A percentile compares a stretch with the other conserved stretches of the same genome.
phyloP scores from a whole-genome alignment of 2,113 vertebrate genomes.

The Meleagris gallopavo region DNA sequence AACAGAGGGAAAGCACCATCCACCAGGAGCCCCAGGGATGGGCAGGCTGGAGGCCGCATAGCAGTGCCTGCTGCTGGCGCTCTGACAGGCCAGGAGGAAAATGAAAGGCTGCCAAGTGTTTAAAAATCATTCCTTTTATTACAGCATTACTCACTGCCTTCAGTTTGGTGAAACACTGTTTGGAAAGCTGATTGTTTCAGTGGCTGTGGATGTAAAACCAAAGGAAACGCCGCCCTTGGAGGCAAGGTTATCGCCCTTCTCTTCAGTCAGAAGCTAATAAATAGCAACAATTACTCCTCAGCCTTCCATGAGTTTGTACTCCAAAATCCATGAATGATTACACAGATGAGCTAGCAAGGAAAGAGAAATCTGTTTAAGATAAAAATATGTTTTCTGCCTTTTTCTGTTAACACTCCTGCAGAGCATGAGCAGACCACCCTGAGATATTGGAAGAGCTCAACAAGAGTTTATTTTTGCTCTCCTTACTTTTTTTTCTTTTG shows the following conservation, averaged over 20 bases:
- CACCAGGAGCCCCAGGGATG: not conserved
- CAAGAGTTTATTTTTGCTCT: not conserved
- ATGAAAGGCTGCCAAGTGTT: not conserved
- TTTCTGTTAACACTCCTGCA: not conserved
- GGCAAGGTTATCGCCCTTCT: not conserved
- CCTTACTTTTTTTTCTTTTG: not conserved
- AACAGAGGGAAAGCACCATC: conserved; percentile 1
- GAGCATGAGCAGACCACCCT: not conserved
- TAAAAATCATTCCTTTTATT: conserved; percentile 6
- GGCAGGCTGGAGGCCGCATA: not conserved
- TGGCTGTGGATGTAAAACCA: conserved; percentile 36
- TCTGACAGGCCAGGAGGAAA: not conserved
- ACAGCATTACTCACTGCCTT: not conserved
- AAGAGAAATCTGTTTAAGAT: not conserved
- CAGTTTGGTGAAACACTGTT: not conserved
- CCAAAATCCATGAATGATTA: not conserved
- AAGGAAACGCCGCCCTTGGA: conserved; percentile 34
- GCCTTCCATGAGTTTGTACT: not conserved
- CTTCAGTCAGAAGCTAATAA: conserved; percentile 16
- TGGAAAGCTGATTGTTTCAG: conserved; percentile 9
- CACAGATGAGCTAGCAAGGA: not conserved
- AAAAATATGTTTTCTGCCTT: not conserved
- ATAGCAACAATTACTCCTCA: conserved; percentile 5
- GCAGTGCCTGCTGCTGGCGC: not conserved
- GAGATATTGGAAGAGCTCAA: not conserved